Conservation (phyloP, 2,797 vertebrate species). For the Leucoraja ocellata region DNA sequence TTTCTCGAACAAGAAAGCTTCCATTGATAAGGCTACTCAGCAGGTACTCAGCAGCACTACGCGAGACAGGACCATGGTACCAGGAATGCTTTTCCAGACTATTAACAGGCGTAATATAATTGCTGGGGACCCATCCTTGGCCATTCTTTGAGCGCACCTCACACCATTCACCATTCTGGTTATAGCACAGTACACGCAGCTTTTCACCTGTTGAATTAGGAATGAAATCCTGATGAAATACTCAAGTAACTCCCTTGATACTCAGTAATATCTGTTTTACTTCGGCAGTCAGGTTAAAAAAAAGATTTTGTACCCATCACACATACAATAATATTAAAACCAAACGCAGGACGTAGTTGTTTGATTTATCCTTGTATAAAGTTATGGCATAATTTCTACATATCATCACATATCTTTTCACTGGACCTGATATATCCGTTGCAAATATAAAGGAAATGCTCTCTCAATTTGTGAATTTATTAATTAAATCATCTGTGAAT, state of each 20-base stretch:
- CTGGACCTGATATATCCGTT: background rate
- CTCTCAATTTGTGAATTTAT: background rate
- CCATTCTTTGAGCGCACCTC: slow-evolving; percentile 96
- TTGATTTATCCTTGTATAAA: background rate
- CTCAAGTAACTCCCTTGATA: background rate
- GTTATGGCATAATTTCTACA: background rate
- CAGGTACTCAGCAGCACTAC: slow-evolving; percentile 91
- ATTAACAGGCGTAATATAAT: slow-evolving; percentile 98
- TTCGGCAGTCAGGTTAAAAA: background rate
- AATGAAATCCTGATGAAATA: background rate
- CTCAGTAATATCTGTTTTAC: background rate
- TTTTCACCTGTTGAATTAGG: slow-evolving; percentile 76
- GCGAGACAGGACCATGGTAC: slow-evolving; percentile 96
- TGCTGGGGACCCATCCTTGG: slow-evolving; percentile 97
- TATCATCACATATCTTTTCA: background rate
- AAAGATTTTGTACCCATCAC: background rate
- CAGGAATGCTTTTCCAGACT: slow-evolving; percentile 98
- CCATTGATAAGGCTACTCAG: slow-evolving; percentile 95
- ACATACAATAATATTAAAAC: background rate
- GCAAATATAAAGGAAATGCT: background rate
- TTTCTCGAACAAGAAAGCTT: slow-evolving; percentile 94
- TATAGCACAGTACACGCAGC: slow-evolving; percentile 91
- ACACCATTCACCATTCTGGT: slow-evolving; percentile 98
- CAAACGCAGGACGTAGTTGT: background rate
- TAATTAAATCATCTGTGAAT: background rate